Base-by-base conservation (phyloP, 2,888 invertebrate genomes). In the Ichneumoninae sp. region DNA sequence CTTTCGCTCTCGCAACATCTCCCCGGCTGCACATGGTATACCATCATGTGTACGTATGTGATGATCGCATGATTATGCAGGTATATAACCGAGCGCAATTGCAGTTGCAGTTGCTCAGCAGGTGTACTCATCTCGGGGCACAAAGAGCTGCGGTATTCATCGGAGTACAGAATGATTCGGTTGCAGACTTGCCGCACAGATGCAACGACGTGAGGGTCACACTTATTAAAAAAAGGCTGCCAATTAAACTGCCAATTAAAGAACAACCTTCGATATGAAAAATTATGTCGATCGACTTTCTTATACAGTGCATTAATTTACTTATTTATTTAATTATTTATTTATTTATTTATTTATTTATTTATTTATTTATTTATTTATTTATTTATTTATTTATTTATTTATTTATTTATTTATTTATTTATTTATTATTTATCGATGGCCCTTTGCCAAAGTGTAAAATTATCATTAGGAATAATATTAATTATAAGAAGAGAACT, bases 1-100 rank as follows among this genome's bases (percentile, higher is more conserved):
- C 26, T 71, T 54, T 57, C 40, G 36, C 54, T 54, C 71, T 57
- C 22, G 54, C 71, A 71, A 71, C 57, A 19, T 71, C 57, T 54
- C 54, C 40, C 63, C 22, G 71, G 6, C 40, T 22, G 16, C 36
- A 22, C 71, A 52, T 52, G 19, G 10, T 33, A 33, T 52, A 30
- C 16, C 4, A 33, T 36, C n/a, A 4, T 65, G 30, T 10, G 5
- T 33, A 52, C 16, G 47, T 69, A 50, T 16, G n/a, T 6, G 63
- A 13, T 33, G 26, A 47, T 26, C 30, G 30, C 19, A 70, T 52
- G 50, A 70, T 70, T 70, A 52, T 70, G 33, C 52, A 50, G 33
- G 16, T 52, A 70, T 30, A 33, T 26, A 57, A 16, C 26, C 22
- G 30, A 33, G 63, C 5, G 63, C 63, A 33, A 63, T 63, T 63